A percentile compares a stretch with the other conserved stretches of the same genome.
These are phyloP conservation scores for Montipora capitata DNA, from an alignment of 92 coral and sea anemone genomes.

Conservation along the genomic window DNA sequence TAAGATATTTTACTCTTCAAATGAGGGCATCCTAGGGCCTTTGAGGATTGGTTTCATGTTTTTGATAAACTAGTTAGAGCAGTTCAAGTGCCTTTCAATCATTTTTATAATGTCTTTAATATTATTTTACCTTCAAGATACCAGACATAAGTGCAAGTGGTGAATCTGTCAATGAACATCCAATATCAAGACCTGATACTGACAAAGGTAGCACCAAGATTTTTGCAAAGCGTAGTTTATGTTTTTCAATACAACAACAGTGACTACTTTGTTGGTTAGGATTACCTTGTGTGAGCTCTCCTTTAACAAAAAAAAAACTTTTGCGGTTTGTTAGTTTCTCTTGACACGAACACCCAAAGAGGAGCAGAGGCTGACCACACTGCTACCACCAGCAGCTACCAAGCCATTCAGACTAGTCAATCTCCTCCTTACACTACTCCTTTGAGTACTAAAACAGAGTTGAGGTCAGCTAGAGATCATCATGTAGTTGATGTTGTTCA, in stretches of 20 bases:
- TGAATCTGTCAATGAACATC: not conserved
- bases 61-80: no score
- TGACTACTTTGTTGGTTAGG: no score
- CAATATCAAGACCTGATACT: constrained; percentile 51
- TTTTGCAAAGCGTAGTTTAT: not conserved
- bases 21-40: no score
- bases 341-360: not conserved
- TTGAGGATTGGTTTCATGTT: no score
- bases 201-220: constrained; percentile 22
- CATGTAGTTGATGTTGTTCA: constrained; percentile 90
- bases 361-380: constrained; percentile 9
- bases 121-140: not conserved
- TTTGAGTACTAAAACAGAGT: constrained; percentile 81
- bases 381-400: not conserved
- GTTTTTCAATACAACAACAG: no score
- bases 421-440: constrained; percentile 65
- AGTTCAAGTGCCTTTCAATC: not conserved
- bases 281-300: no score
- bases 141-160: not conserved
- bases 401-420: constrained; percentile 1
- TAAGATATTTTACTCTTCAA: no score
- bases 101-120: not conserved
- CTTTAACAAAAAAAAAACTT: no score
- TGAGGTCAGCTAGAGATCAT: constrained; percentile 84
- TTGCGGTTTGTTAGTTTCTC: constrained; percentile 18